A percentile compares a stretch with the other conserved stretches of the same genome.
Conservation (phyloP, 2,888 invertebrate genomes). For the Catocala fraxini region DNA sequence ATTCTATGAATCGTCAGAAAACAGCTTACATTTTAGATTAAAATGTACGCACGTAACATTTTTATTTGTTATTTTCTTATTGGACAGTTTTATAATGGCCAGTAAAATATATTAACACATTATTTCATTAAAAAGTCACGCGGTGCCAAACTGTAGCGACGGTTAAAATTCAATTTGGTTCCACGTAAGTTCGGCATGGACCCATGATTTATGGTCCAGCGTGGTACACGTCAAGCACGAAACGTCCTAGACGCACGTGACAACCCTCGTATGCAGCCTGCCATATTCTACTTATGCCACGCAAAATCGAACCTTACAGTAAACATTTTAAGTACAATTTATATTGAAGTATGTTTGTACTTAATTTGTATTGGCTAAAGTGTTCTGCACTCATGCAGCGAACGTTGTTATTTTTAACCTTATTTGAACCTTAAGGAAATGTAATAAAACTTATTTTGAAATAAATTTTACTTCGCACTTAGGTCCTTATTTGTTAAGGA, state of each 20-base stretch:
- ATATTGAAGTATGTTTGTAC: not conserved
- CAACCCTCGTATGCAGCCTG: conserved; percentile 20
- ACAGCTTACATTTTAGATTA: not conserved
- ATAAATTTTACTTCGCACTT: conserved; percentile 3
- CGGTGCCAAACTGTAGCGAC: conserved; percentile 22
- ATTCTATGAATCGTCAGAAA: no score
- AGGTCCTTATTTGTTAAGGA: not conserved
- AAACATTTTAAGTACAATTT: not conserved
- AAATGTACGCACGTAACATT: not conserved
- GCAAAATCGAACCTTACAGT: not conserved
- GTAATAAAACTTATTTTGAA: conserved; percentile 2
- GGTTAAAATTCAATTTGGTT: conserved; percentile 45
- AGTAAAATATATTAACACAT: conserved; percentile 7
- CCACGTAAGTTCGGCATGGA: conserved; percentile 27
- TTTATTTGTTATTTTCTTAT: not conserved
- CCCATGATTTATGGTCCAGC: conserved; percentile 44
- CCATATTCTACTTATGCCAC: conserved; percentile 6
- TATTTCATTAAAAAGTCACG: conserved; percentile 27
- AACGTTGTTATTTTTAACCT: not conserved
- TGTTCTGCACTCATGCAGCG: conserved; percentile 21
- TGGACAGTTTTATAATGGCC: not conserved
- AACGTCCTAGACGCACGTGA: conserved; percentile 39
- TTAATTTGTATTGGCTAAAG: not conserved
- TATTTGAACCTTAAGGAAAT: conserved; percentile 3
- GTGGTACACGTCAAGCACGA: conserved; percentile 36